Percentiles rank a stretch among this genome's conserved stretches.
phyloP scores from a whole-genome alignment of 2,797 vertebrate species.

The Girardinus metallicus region DNA sequence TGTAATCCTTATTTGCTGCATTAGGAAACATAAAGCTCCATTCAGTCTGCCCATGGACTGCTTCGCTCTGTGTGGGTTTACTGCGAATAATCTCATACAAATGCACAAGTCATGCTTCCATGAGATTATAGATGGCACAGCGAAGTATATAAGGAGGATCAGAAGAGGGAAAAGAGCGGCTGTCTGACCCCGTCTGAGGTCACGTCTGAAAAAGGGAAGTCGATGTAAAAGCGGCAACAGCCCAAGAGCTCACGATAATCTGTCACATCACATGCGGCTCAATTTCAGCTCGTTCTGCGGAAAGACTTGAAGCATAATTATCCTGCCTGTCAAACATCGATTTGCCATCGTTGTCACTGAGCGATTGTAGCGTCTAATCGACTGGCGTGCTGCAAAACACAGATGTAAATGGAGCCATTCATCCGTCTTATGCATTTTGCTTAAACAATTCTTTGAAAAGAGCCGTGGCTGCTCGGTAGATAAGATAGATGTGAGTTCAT shows the following conservation, averaged over 20 bases:
- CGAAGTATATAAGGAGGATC: constrained; percentile 60
- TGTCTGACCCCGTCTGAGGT: constrained; percentile 60
- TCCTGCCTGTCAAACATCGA: constrained; percentile 57
- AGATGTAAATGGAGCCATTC: constrained; percentile 69
- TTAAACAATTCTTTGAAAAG: constrained; percentile 55
- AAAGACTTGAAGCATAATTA: constrained; percentile 65
- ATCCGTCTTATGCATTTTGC: constrained; percentile 60
- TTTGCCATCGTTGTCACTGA: constrained; percentile 66
- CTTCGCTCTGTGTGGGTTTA: constrained; percentile 63
- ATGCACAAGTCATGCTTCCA: constrained; percentile 62
- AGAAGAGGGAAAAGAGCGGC: constrained; percentile 40
- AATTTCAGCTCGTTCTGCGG: constrained; percentile 42
- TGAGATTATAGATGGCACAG: constrained; percentile 64
- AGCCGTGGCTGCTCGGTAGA: constrained; percentile 40
- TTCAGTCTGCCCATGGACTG: constrained; percentile 61
- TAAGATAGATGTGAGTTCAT: constrained; percentile 43
- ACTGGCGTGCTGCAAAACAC: constrained; percentile 52
- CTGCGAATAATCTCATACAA: constrained; percentile 67
- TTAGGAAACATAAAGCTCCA: constrained; percentile 70
- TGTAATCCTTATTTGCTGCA: constrained; percentile 72
- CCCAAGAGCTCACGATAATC: constrained; percentile 55
- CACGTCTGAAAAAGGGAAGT: constrained; percentile 47
- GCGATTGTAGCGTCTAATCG: constrained; percentile 61
- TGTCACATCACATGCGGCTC: constrained; percentile 58
- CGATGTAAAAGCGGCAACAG: constrained; percentile 48